These are phyloP conservation scores for Blennius ocellaris DNA, from an alignment of 2,113 vertebrate species.

Conservation along the genomic window DNA sequence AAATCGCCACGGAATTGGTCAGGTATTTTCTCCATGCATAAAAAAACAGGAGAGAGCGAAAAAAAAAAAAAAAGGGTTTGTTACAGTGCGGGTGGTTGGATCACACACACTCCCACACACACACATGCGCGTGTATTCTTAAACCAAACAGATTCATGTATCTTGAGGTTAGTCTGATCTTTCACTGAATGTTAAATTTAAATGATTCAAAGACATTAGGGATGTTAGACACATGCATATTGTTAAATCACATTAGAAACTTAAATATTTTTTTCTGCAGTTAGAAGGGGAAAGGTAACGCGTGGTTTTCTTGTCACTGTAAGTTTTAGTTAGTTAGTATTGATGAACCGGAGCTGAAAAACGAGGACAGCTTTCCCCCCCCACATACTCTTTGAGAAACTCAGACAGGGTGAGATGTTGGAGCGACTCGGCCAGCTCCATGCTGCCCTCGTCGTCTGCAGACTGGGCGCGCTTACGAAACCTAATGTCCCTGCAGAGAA, in stretches of 20 bases:
- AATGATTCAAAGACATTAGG: not conserved
- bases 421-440: constrained; percentile 83
- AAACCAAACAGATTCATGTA: not conserved
- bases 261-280: not conserved
- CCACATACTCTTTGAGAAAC: constrained; percentile 88
- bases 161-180: constrained; percentile 33
- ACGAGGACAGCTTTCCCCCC: not conserved
- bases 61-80: no score
- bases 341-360: not conserved
- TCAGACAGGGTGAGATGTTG: constrained; percentile 87
- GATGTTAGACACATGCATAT: not conserved
- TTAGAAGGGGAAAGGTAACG: not conserved
- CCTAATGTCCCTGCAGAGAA: constrained; percentile 81
- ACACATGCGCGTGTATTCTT: not conserved
- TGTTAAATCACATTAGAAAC: constrained; percentile 27
- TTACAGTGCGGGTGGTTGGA: no score
- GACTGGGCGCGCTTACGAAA: constrained; percentile 84
- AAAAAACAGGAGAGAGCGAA: no score
- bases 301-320: constrained; percentile 11
- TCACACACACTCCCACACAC: no score
- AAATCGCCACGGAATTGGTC: no score
- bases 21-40: no score
- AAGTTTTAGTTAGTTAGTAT: constrained; percentile 41
- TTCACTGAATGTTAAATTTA: not conserved
- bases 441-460: constrained; percentile 81